These are phyloP conservation scores for Lagenorhynchus albirostris DNA, from an alignment of 2,113 vertebrate genomes.

Conservation along the genomic window DNA sequence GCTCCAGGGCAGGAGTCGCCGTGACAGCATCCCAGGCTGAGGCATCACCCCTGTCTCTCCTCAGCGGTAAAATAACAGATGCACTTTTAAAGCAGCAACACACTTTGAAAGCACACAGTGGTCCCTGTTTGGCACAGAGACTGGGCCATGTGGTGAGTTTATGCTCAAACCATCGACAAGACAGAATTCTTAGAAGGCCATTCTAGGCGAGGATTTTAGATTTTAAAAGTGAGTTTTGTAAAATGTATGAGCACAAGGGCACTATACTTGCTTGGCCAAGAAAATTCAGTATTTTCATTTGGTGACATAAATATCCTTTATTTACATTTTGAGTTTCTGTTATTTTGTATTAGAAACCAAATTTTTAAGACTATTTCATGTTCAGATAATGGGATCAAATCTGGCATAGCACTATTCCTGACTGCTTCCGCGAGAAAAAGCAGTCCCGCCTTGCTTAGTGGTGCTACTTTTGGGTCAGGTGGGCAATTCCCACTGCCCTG, in stretches of 20 bases:
- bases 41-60: rapidly evolving
- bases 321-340: background rate
- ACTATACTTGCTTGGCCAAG: background rate
- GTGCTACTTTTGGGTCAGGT: background rate
- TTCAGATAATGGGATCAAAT: background rate
- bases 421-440: background rate
- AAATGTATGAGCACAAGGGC: background rate
- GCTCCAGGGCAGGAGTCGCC: background rate
- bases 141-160: background rate
- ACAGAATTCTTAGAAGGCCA: background rate
- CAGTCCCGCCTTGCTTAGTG: background rate
- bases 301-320: background rate
- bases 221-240: background rate
- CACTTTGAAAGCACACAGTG: rapidly evolving
- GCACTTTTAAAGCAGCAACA: background rate
- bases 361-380: background rate
- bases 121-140: background rate
- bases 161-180: background rate
- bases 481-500: no score
- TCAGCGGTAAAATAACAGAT: background rate
- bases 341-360: background rate
- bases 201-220: background rate
- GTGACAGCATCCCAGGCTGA: background rate
- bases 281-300: background rate
- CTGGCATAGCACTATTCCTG: background rate